phyloP scores from a whole-genome alignment of 2,113 vertebrate species.

The Paraplagusia blochii region DNA sequence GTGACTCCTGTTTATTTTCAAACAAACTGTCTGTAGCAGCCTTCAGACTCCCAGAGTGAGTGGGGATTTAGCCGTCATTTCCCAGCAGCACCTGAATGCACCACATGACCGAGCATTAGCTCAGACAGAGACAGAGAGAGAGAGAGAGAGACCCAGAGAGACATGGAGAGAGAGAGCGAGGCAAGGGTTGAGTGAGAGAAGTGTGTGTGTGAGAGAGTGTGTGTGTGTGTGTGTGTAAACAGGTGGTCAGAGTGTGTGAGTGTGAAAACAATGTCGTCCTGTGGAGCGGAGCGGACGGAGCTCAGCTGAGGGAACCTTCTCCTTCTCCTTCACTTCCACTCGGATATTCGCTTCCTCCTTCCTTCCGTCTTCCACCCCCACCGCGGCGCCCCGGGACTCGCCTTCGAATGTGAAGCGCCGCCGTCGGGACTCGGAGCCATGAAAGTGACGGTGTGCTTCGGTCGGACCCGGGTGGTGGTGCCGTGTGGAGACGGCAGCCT shows the following conservation, averaged over 20 bases:
- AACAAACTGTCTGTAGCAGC: no score
- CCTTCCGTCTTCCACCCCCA: slow-evolving; percentile 21
- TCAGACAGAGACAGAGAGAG: slow-evolving; percentile 24
- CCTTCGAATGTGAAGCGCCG: slow-evolving; percentile 58
- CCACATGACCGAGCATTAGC: slow-evolving; percentile 44
- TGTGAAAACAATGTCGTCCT: slow-evolving; percentile 61
- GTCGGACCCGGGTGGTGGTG: slow-evolving; percentile 92
- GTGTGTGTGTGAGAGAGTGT: slow-evolving; percentile 8
- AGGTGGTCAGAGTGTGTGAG: slow-evolving; percentile 58
- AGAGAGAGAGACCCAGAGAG: slow-evolving; percentile 1
- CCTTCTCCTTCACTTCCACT: not conserved
- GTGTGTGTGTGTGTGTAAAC: slow-evolving; percentile 51
- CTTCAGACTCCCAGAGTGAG: no score
- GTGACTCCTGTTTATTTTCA: not conserved
- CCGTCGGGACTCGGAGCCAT: slow-evolving; percentile 47
- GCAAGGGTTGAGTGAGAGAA: not conserved
- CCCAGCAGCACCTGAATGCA: slow-evolving; percentile 36
- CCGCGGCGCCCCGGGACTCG: slow-evolving; percentile 22
- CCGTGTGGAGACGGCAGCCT: slow-evolving; percentile 92
- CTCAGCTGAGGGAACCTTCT: slow-evolving; percentile 39
- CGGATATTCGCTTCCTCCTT: slow-evolving; percentile 39
- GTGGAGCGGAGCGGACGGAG: slow-evolving; percentile 30
- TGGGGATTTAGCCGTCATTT: not conserved
- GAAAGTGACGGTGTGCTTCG: slow-evolving; percentile 92
- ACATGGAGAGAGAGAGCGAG: slow-evolving; percentile 10